Percentiles rank a stretch among this genome's conserved stretches.
Evolutionary conservation across 2,888 invertebrate species (phyloP).

Genomic region (Synanthedon vespiformis): DNA sequence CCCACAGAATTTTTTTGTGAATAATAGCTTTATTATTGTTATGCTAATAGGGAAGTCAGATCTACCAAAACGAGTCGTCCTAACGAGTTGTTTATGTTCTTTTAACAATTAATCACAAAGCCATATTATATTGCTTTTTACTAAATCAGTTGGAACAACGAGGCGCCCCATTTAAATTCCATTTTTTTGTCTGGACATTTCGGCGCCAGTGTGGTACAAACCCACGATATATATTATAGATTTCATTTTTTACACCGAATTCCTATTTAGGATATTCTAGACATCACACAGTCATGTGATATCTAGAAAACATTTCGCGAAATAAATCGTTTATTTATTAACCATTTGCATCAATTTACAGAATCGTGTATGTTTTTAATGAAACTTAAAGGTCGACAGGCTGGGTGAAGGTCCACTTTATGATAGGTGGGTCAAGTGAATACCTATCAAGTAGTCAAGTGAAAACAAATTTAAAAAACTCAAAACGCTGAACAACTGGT

Average conservation of each 20-base stretch:
- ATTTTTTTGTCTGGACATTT: slow-evolving; percentile 12
- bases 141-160: slow-evolving; percentile 22
- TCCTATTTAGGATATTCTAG: slow-evolving; percentile 1
- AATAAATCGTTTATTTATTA: too few species aligned
- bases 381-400: too few species aligned
- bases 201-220: slow-evolving; percentile 26
- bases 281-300: too few species aligned
- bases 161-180: slow-evolving; percentile 8
- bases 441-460: too few species aligned
- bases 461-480: too few species aligned
- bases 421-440: too few species aligned
- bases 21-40: slow-evolving; percentile 3
- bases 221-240: slow-evolving; percentile 6
- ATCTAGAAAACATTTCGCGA: too few species aligned
- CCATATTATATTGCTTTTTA: slow-evolving; percentile 15
- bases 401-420: too few species aligned
- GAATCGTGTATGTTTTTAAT: too few species aligned
- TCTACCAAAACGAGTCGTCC: slow-evolving; percentile 6
- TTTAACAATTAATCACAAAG: slow-evolving; percentile 19
- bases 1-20: not conserved
- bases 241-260: slow-evolving; percentile 13
- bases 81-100: slow-evolving; percentile 36
- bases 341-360: too few species aligned
- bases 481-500: too few species aligned
- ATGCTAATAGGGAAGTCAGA: slow-evolving; percentile 10